Evolutionary conservation across 1,140 invertebrate species (phyloP).

Genomic region (Asobara japonica): DNA sequence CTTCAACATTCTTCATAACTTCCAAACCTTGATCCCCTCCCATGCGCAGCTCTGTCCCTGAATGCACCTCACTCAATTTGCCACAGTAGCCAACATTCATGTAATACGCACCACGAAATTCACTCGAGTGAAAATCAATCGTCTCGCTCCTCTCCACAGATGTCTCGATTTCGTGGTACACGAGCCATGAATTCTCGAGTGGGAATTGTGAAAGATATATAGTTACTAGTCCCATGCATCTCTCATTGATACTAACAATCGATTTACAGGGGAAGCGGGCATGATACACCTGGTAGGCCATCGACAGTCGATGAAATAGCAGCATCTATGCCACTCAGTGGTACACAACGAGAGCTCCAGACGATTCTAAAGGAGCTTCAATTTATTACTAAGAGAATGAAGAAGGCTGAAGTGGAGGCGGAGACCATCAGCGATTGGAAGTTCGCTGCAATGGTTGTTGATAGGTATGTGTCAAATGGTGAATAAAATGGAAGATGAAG

Average conservation of each 20-base stretch:
- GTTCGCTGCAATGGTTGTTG: conserved; percentile 99
- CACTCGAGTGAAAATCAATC: background rate
- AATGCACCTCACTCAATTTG: background rate
- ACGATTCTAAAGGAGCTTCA: conserved; percentile 91
- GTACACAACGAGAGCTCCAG: conserved; percentile 77
- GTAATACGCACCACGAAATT: background rate
- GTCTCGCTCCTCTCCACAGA: background rate
- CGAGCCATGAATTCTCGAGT: background rate
- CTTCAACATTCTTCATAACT: too few relatives aligned
- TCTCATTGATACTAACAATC: conserved; percentile 25
- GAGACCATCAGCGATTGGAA: conserved; percentile 98
- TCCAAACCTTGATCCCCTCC: too few relatives aligned
- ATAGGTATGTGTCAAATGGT: conserved; percentile 71
- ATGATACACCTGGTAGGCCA: conserved; percentile 62
- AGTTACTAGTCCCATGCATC: background rate
- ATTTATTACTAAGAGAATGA: conserved; percentile 92
- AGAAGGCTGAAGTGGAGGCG: conserved; percentile 89
- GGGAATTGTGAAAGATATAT: background rate
- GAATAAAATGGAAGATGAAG: conserved; percentile 20
- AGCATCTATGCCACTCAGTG: conserved; percentile 65
- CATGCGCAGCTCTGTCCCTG: too few relatives aligned
- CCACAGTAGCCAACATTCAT: background rate
- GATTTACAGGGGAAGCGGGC: conserved; percentile 68
- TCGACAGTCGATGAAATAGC: conserved; percentile 70
- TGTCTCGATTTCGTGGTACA: background rate